Conservation (phyloP, 2,888 invertebrate genomes). For the Lasioglossum pauxillum region DNA sequence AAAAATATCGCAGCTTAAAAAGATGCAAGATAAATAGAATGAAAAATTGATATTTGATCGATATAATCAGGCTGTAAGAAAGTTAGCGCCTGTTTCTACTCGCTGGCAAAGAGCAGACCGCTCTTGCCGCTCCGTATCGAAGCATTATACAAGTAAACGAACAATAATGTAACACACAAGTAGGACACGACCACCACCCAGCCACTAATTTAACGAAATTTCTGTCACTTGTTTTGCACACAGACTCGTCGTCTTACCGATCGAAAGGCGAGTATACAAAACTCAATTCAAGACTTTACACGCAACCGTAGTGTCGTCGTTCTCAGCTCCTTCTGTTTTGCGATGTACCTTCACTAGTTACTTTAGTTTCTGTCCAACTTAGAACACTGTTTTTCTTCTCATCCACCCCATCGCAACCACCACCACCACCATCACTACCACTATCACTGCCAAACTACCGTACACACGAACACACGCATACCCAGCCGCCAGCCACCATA, state of each 20-base stretch:
- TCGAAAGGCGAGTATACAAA: conserved; percentile 83
- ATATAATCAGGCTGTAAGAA: neutral
- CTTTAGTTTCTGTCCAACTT: conserved; percentile 32
- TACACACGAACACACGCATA: neutral
- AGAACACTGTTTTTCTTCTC: conserved; percentile 47
- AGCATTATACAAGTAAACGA: neutral
- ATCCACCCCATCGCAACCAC: neutral
- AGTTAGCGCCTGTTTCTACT: neutral
- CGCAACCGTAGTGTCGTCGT: conserved; percentile 57
- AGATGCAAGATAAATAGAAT: too few relatives aligned
- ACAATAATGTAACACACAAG: conserved; percentile 38
- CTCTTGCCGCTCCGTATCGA: neutral
- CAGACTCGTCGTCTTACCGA: conserved; percentile 81
- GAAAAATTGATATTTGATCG: neutral
- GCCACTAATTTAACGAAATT: conserved; percentile 78
- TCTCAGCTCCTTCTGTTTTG: conserved; percentile 33
- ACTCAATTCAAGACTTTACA: conserved; percentile 52
- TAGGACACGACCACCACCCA: conserved; percentile 59
- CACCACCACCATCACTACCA: neutral
- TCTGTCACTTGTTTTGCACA: conserved; percentile 80
- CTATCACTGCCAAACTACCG: neutral
- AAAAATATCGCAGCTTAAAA: too few relatives aligned
- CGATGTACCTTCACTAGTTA: conserved; percentile 47
- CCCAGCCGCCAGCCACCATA: neutral
- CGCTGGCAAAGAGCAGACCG: neutral